Percentiles rank a stretch among this genome's conserved stretches.
These are phyloP conservation scores for Leptestheria dahalacensis DNA, from an alignment of 1,140 invertebrate genomes.

Conservation along the genomic window DNA sequence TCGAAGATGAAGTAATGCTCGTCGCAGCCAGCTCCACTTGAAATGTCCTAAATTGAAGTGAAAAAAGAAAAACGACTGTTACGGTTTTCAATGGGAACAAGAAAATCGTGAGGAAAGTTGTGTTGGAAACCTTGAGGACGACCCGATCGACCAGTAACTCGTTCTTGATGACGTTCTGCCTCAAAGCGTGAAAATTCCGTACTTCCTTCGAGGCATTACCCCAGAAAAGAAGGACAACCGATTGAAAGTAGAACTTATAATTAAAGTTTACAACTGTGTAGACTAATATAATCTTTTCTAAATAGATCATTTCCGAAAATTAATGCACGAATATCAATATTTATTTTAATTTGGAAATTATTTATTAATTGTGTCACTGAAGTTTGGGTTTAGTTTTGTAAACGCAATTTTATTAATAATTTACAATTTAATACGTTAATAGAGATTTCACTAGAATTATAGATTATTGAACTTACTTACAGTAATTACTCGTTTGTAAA, in stretches of 20 bases:
- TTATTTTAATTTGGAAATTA: no score
- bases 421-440: no score
- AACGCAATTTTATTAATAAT: background rate
- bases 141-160: conserved; percentile 86
- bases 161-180: conserved; percentile 65
- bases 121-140: conserved; percentile 58
- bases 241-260: conserved; percentile 25
- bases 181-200: conserved; percentile 48
- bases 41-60: conserved; percentile 53
- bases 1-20: conserved; percentile 97
- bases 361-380: background rate
- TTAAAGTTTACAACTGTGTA: no score
- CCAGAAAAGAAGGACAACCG: conserved; percentile 21
- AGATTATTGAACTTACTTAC: no score
- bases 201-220: conserved; percentile 58
- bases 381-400: conserved; percentile 1
- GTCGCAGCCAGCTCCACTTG: conserved; percentile 87
- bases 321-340: no score
- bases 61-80: conserved; percentile 12
- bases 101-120: background rate
- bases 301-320: no score
- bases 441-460: no score
- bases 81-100: background rate
- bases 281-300: no score
- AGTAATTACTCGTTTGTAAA: no score